Percentiles rank a stretch among this genome's conserved stretches.
Evolutionary conservation across 30 jellyfish, hydroid and myxozoan species (phyloP).

Genomic region (Rhopilema esculentum): DNA sequence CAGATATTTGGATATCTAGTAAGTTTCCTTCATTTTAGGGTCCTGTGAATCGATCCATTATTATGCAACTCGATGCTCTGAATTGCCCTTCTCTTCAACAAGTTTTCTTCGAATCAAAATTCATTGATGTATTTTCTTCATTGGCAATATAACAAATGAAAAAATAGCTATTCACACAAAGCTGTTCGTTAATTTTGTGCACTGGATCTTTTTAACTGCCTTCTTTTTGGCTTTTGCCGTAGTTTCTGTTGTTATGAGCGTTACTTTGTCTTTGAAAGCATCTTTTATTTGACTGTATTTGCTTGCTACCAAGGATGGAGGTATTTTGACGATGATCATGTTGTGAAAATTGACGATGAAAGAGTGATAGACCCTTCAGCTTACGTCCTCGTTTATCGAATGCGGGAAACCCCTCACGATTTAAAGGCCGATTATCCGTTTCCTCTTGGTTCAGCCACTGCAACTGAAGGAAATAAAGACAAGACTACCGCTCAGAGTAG

Average conservation of each 20-base stretch:
- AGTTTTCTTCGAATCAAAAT: not conserved
- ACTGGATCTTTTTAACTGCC: no score
- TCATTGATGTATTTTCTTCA: not conserved
- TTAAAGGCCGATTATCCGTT: constrained; percentile 65
- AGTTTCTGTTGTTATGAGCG: not conserved
- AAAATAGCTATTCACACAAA: no score
- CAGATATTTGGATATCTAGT: no score
- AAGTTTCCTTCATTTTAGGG: no score
- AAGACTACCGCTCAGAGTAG: constrained; percentile 37
- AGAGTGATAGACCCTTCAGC: constrained; percentile 81
- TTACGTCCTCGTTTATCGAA: constrained; percentile 87
- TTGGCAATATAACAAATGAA: no score
- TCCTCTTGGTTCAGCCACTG: not conserved
- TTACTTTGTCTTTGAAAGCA: not conserved
- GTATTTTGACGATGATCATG: constrained; percentile 87
- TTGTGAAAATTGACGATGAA: constrained; percentile 59
- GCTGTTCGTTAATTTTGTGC: no score
- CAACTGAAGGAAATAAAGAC: constrained; percentile 45
- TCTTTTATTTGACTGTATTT: not conserved
- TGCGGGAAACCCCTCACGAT: constrained; percentile 73
- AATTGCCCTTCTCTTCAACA: not conserved
- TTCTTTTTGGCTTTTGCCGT: not conserved
- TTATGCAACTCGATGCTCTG: no score
- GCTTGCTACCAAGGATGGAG: constrained; percentile 81
- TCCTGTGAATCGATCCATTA: no score